Evolutionary conservation across 2,888 invertebrate species (phyloP), one percentile per base, ranked within the genome.

Genomic region (Salticus scenicus): DNA sequence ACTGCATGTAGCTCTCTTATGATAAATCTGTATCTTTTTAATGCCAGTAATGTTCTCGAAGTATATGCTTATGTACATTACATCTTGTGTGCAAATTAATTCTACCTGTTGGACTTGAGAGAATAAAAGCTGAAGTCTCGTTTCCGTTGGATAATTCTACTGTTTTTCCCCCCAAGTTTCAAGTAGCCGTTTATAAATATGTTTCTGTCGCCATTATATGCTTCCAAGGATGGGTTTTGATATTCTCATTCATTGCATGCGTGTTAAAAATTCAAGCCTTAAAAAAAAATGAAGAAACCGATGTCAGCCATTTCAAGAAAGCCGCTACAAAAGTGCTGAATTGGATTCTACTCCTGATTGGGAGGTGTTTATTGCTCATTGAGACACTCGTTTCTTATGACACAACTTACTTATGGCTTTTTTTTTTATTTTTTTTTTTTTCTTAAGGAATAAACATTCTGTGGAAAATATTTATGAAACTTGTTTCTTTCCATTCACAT

Each of bases 401-500:
- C 17, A 47, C 1, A 17, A 17, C 12, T 24, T n/a, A n/a, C n/a
- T n/a, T n/a, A n/a, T n/a, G n/a, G n/a, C n/a, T n/a, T n/a, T n/a
- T n/a, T n/a, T n/a, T n/a, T n/a, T n/a, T n/a, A n/a, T n/a, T n/a
- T n/a, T n/a, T n/a, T n/a, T n/a, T n/a, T n/a, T 57, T 57, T 57
- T 57, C 57, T 57, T 1, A 12, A 57, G 24, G 57, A 12, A 17
- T 2, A 47, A 47, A 24, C 20, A 57, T 57, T 57, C 20, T 57
- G 24, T 24, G 57, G 4, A 4, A 5, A 17, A 47, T 47, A 57
- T 57, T 57, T 24, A 57, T 57, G 2, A 57, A 57, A 57, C n/a
- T n/a, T 57, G 24, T 78, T 71, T 42, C 41, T 70, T 70, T 78
- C 31, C 66, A 30, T 72, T 71, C 78, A 78, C 73, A 33, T 51